A percentile compares a stretch with the other conserved stretches of the same genome.
Evolutionary conservation across 92 coral and sea anemone species (phyloP).

Genomic region (Meandrina meandrites): DNA sequence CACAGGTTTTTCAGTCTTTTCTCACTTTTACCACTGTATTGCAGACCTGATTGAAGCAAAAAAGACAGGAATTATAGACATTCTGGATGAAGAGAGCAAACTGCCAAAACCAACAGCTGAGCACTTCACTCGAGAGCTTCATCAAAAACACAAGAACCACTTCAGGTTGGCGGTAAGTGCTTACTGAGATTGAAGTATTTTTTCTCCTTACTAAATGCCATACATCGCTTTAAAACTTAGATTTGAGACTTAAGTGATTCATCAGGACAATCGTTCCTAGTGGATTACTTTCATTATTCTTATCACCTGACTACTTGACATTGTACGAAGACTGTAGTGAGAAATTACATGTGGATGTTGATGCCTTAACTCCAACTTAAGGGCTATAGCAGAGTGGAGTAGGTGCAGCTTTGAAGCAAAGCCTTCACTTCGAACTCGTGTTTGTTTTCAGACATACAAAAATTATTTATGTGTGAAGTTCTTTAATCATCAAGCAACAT

Average conservation of each 20-base stretch:
- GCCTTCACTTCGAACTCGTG: neutral
- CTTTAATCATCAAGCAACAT: neutral
- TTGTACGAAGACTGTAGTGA: neutral
- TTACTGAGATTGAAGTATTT: neutral
- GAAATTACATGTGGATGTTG: neutral
- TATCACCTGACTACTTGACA: too few relatives aligned
- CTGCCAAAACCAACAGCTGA: constrained; percentile 89
- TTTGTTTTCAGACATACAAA: neutral
- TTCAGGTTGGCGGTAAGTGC: constrained; percentile 87
- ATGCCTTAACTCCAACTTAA: too few relatives aligned
- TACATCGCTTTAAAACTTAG: neutral
- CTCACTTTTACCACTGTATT: neutral
- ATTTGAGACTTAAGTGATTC: neutral
- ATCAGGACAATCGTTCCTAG: neutral
- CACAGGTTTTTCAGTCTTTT: neutral
- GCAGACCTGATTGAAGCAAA: constrained; percentile 82
- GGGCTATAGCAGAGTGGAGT: too few relatives aligned
- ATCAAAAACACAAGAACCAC: constrained; percentile 90
- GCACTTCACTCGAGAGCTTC: constrained; percentile 92
- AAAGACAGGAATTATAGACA: constrained; percentile 87
- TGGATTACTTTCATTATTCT: neutral
- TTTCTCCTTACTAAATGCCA: neutral
- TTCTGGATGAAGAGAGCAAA: constrained; percentile 93
- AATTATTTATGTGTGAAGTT: too few relatives aligned
- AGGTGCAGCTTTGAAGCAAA: neutral